Base-by-base conservation (phyloP, 2,113 vertebrate species). In the Pelvicachromis taeniatus region DNA sequence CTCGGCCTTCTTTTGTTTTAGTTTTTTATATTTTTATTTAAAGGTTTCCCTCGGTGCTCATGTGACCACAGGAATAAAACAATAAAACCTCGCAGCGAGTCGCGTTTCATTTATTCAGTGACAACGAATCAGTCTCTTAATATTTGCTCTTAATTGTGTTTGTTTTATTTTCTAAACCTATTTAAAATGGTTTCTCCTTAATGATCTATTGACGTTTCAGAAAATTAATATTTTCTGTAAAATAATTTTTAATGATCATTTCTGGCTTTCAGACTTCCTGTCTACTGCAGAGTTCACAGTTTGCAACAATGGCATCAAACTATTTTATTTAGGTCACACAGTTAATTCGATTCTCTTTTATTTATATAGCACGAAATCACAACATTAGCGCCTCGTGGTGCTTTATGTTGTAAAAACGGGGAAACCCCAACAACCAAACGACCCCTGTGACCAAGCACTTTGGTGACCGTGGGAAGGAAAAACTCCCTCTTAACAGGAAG, bases 151-250 rank as follows among this genome's bases (percentile, higher is more conserved):
- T 13, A 61, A 61, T 61, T n/a, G 19, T 3, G 59, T 63, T 40
- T 38, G 59, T 63, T 21, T 35, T 38, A 1, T n/a, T 38, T 63
- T 58, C 38, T 63, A 35, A 61, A 29, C 58, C 58, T 3, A 26
- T 6, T n/a, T n/a, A n/a, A n/a, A n/a, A 53, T 53, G 26, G 23
- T 10, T 59, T 35, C 33, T 10, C 2, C 31, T 59, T 19, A 33
- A 33, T 33, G 0, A n/a, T 63, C 4, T 63, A 2, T 63, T 38
- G 31, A 63, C 19, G 38, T 21, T 0, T 38, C 0, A 0, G 8
- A 63, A 63, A 63, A 19, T 61, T 26, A 33, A 33, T 33, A 33
- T 6, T 33, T 33, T 33, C 33, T 33, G 33, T 33, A 3, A 33
- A 33, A 33, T 6, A 4, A 33, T 33, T 33, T 26, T n/a, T 13